Conservation (phyloP, 1,140 invertebrate genomes). For the Bombus turneri region DNA sequence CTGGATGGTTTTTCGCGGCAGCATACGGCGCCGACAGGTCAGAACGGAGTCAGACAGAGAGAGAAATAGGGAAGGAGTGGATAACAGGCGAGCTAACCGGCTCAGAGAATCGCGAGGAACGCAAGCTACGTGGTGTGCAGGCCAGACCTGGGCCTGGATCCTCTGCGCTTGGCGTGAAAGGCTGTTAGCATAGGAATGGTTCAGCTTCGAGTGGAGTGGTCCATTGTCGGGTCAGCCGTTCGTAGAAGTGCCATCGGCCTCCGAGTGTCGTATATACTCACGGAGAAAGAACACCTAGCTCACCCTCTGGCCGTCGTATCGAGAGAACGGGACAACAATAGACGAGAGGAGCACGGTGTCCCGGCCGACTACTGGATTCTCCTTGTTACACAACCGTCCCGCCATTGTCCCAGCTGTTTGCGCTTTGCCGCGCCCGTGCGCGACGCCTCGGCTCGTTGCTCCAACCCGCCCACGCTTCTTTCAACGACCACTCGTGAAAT, state of each 20-base stretch:
- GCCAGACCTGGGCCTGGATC: constrained; percentile 33
- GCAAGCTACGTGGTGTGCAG: background rate
- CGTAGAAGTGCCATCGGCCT: constrained; percentile 74
- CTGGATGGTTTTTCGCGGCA: constrained; percentile 58
- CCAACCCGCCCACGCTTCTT: constrained; percentile 28
- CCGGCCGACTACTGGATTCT: constrained; percentile 55
- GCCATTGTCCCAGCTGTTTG: constrained; percentile 63
- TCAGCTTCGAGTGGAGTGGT: constrained; percentile 77
- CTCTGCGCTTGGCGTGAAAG: constrained; percentile 76
- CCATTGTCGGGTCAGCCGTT: constrained; percentile 80
- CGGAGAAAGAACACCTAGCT: constrained; percentile 67
- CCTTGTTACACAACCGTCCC: constrained; percentile 59
- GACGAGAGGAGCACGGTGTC: constrained; percentile 45
- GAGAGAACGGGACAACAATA: constrained; percentile 64
- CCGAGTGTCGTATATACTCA: constrained; percentile 70
- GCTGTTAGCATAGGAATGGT: constrained; percentile 81
- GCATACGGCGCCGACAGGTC: constrained; percentile 26
- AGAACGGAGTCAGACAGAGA: constrained; percentile 12
- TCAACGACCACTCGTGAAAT: constrained; percentile 30
- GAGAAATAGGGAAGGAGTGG: constrained; percentile 23
- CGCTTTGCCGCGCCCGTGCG: constrained; percentile 52
- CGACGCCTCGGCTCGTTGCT: constrained; percentile 12
- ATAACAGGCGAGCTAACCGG: constrained; percentile 27
- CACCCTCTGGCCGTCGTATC: constrained; percentile 33
- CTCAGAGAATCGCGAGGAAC: constrained; percentile 1